Conservation (phyloP, 2,113 vertebrate genomes). For the Macroglossus sobrinus region DNA sequence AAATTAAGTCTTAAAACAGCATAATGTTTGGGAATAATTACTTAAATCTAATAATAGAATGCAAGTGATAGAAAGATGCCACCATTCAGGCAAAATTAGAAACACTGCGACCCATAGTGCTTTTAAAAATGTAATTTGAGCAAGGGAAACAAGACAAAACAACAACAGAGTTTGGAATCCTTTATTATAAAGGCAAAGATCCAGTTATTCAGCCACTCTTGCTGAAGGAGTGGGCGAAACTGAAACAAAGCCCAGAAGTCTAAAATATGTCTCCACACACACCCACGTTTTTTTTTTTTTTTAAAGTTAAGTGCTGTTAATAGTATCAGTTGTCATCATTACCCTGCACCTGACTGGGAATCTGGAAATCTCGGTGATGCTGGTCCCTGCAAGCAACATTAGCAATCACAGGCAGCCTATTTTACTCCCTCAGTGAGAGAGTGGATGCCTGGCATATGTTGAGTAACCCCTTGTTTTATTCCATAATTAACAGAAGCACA, state of each 20-base stretch:
- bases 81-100: neutral
- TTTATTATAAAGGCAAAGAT: constrained; percentile 20
- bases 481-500: constrained; percentile 28
- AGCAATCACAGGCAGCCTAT: neutral
- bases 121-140: constrained; percentile 8
- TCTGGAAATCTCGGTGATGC: neutral
- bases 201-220: neutral
- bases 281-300: neutral
- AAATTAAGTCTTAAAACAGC: neutral
- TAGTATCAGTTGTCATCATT: neutral
- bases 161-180: neutral
- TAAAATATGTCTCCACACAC: neutral
- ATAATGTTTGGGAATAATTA: neutral
- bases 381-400: neutral
- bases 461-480: constrained; percentile 19
- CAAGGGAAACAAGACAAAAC: constrained; percentile 28
- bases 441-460: neutral
- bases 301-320: neutral
- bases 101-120: neutral
- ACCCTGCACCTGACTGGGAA: neutral
- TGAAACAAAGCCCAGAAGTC: constrained; percentile 32
- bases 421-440: neutral
- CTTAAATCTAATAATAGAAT: neutral
- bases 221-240: neutral
- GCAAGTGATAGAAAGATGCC: neutral